Conservation (phyloP, 2,797 vertebrate species). For the Lithobates pipiens region DNA sequence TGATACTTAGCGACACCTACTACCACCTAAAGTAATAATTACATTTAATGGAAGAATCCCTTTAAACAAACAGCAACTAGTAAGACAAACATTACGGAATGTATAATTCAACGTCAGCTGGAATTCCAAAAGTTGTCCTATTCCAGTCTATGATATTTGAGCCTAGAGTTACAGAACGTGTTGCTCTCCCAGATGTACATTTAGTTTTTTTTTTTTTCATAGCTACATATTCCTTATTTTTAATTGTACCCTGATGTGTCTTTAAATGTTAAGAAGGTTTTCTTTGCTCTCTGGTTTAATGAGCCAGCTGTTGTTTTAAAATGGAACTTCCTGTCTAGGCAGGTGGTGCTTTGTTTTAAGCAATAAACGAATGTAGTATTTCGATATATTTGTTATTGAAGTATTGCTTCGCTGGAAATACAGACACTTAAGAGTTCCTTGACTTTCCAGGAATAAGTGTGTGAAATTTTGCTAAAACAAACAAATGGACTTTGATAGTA, state of each 20-base stretch:
- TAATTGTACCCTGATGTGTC: slow-evolving; percentile 60
- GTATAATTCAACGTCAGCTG: slow-evolving; percentile 18
- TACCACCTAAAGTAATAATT: not conserved
- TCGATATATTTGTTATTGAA: slow-evolving; percentile 43
- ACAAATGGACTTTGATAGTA: not conserved
- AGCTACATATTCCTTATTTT: slow-evolving; percentile 45
- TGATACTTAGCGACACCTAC: not conserved
- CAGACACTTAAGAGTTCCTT: slow-evolving; percentile 19
- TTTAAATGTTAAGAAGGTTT: slow-evolving; percentile 54
- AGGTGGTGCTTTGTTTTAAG: slow-evolving; percentile 54
- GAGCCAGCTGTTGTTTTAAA: slow-evolving; percentile 59
- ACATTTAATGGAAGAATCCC: not conserved
- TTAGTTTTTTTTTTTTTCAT: slow-evolving; percentile 45
- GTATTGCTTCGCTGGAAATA: slow-evolving; percentile 24
- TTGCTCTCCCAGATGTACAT: slow-evolving; percentile 54
- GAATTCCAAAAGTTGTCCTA: slow-evolving; percentile 8
- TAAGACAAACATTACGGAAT: not conserved
- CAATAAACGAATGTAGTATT: slow-evolving; percentile 50
- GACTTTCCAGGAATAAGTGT: slow-evolving; percentile 2
- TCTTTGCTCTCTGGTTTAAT: slow-evolving; percentile 59
- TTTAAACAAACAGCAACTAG: not conserved
- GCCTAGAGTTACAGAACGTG: slow-evolving; percentile 12
- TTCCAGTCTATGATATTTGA: slow-evolving; percentile 35
- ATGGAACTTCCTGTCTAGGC: slow-evolving; percentile 51
- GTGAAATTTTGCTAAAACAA: slow-evolving; percentile 30